These are phyloP conservation scores for Rhinichthys klamathensis DNA, from an alignment of 2,113 vertebrate species.

Conservation along the genomic window DNA sequence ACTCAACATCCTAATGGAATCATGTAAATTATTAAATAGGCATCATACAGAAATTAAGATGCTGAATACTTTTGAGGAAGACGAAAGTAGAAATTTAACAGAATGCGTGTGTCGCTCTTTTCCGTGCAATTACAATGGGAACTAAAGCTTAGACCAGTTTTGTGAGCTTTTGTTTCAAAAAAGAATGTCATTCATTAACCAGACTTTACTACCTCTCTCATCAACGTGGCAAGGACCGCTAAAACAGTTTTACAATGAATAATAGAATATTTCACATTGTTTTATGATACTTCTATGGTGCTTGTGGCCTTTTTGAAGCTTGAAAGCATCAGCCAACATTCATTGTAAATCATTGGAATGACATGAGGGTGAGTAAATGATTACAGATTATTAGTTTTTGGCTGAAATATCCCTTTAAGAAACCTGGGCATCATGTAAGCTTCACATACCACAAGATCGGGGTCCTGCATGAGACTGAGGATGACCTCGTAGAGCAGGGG, in stretches of 20 bases:
- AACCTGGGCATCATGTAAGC: not conserved
- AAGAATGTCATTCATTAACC: not conserved
- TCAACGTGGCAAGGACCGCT: not conserved
- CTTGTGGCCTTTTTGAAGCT: not conserved
- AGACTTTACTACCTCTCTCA: not conserved
- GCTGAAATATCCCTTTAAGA: not conserved
- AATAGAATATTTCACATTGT: not conserved
- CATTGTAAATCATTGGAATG: not conserved
- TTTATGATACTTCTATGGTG: not conserved
- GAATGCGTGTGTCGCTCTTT: not conserved
- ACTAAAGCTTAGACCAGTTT: not conserved
- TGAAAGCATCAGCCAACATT: not conserved
- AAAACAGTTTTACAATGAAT: not conserved
- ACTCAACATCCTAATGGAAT: not conserved
- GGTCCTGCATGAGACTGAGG: constrained; percentile 92
- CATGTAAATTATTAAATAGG: not conserved
- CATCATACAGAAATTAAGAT: not conserved
- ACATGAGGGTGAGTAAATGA: not conserved
- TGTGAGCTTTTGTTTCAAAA: not conserved
- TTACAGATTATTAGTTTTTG: not conserved
- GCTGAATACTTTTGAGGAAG: not conserved
- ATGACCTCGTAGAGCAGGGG: constrained; percentile 94
- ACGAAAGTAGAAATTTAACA: not conserved
- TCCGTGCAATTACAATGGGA: not conserved
- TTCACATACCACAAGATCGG: constrained; percentile 91